A percentile compares a stretch with the other conserved stretches of the same genome.
These are phyloP conservation scores for Tachystola acroxantha DNA, from an alignment of 2,888 invertebrate genomes.

Conservation along the genomic window DNA sequence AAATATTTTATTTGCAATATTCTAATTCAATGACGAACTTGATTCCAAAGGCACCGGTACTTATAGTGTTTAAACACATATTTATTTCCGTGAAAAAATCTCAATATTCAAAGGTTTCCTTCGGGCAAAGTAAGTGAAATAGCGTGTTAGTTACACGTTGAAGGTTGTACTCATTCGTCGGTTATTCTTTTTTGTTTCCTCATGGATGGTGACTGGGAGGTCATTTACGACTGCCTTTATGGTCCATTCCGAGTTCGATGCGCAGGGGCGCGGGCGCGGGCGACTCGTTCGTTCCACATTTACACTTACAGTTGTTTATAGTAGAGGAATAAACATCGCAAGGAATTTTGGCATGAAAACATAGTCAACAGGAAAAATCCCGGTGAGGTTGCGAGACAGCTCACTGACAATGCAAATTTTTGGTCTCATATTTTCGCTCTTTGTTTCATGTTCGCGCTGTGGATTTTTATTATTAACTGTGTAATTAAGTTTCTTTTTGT, in stretches of 20 bases:
- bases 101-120: no score
- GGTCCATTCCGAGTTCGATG: conserved; percentile 36
- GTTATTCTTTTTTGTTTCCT: conserved; percentile 34
- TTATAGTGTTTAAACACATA: no score
- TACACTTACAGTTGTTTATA: conserved; percentile 6
- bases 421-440: neutral
- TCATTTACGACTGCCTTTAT: conserved; percentile 53
- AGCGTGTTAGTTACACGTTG: neutral
- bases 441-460: neutral
- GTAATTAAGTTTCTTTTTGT: no score
- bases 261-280: conserved; percentile 20
- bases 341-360: conserved; percentile 4
- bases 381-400: neutral
- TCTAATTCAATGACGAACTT: no score
- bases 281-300: conserved; percentile 4
- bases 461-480: no score
- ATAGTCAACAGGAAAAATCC: conserved; percentile 8
- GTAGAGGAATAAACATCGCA: neutral
- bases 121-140: neutral
- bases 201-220: conserved; percentile 27
- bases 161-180: neutral
- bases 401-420: neutral
- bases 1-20: no score
- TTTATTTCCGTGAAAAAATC: no score
- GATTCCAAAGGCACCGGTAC: no score